A percentile compares a stretch with the other conserved stretches of the same genome.
phyloP scores from a whole-genome alignment of 2,888 invertebrate species.

The Eilema griseolum region DNA sequence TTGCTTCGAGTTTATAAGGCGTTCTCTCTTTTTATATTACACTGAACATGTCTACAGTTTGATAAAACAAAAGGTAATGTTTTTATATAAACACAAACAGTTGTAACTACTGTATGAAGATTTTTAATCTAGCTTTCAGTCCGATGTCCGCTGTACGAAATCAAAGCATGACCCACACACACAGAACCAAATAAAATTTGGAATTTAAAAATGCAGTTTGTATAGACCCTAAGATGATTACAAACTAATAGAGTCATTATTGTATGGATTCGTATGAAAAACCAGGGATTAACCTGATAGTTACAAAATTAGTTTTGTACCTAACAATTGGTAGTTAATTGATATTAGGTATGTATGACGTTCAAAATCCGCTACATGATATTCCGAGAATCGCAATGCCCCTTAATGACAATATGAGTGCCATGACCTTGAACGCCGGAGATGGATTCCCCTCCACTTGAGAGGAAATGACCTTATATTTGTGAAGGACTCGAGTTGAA shows the following conservation, averaged over 20 bases:
- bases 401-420: not conserved
- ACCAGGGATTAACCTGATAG: not conserved
- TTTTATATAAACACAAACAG: no score
- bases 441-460: not conserved
- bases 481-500: no score
- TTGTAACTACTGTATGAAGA: no score
- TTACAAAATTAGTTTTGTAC: slow-evolving; percentile 12
- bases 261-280: not conserved
- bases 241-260: not conserved
- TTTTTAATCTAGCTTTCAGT: no score
- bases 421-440: not conserved
- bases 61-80: no score
- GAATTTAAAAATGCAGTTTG: not conserved
- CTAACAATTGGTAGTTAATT: not conserved
- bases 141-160: no score
- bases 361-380: not conserved
- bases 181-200: not conserved
- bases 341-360: not conserved
- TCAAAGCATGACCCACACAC: no score
- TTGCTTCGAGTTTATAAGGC: no score
- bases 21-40: no score
- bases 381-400: not conserved
- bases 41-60: no score
- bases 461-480: not conserved
- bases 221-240: not conserved